Evolutionary conservation across 2,888 invertebrate genomes (phyloP), one percentile per base, ranked within the genome.

Genomic region (Dicyrtomina minuta): DNA sequence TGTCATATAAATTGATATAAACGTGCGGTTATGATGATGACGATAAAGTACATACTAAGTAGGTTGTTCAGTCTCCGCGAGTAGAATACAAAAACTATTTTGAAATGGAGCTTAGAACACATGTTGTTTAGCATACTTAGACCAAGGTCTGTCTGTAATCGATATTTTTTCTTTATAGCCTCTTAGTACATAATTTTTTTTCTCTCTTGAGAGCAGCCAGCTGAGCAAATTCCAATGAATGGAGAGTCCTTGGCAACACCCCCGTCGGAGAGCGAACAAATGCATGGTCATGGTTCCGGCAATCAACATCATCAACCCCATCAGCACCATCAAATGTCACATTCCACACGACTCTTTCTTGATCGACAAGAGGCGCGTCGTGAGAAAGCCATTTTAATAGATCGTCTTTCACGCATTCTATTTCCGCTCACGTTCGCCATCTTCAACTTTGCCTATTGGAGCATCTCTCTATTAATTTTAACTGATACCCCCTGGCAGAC

Each of bases 381-480:
- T 12, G 66, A 71, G 41, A 68, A 68, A 58, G 77, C 77, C 33
- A 71, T 77, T 26, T 41, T 71, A 59, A 71, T 77, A 46, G 77
- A 77, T 67, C 71, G 75, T 24, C 58, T 75, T 39, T 77, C 77
- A 46, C 59, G 77, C 17, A 33, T 73, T 13, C 46, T 74, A 43
- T 77, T 77, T 62, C 77, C 77, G 17, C 49, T 68, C 55, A 74
- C 72, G 41, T 77, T 77, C 62, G 60, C 70, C 26, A 27, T 75
- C 53, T 74, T 77, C 62, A 77, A 77, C 55, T 53, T 74, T 60
- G 69, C 72, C 51, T 77, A 77, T 49, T 77, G 77, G 77, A 66
- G 55, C 55, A 73, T 74, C 17, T 75, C 73, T 55, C 64, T 75
- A 24, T 58, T 68, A 20, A 65, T 71, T 24, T 56, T 71, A 24